Evolutionary conservation across 2,113 vertebrate genomes (phyloP), one percentile per base, ranked within the genome.

Genomic region (Scatophagus argus): DNA sequence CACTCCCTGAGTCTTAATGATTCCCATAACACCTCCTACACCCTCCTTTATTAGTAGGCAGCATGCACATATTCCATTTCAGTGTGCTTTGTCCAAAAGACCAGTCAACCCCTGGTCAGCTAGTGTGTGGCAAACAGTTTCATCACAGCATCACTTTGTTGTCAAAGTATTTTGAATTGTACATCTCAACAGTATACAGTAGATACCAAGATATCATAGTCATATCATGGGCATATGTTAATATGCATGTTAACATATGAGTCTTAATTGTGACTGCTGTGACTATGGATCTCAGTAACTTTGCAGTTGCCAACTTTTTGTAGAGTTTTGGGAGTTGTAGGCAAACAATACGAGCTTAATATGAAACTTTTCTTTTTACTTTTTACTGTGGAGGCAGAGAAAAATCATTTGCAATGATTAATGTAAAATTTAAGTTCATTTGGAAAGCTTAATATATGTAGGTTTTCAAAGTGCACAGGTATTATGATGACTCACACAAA

Each of bases 1-100:
- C 65, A 38, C 38, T 68, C 65, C 14, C 68, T 62, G 70, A 32
- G 55, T 84, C 73, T 75, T 68, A 31, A 85, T 78, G 52, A 79
- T 66, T 79, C 54, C 47, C 76, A 72, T 36, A 75, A 41, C 13
- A 13, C 76, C 70, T 67, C 83, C 70, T 32, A 71, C 78, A 19
- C 59, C 17, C 38, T 74, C 23, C 65, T 83, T 83, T 44, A 74
- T 66, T 56, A n/a, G 21, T 13, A 79, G 56, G 64, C 67, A 55
- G 72, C 36, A 67, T 79, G 51, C 59, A 64, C 64, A 72, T 68
- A 36, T 71, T 81, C 47, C 68, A 79, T 66, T 51, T 69, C 47
- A 71, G 29, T 12, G 12, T 55, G 54, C 66, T 75, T 70, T 83
- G 60, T 83, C 81, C 54, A 36, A n/a, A 7, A 83, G 77, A 68